These are phyloP conservation scores for Drosophila jambulina DNA, from an alignment of 1,140 invertebrate genomes.

Conservation along the genomic window DNA sequence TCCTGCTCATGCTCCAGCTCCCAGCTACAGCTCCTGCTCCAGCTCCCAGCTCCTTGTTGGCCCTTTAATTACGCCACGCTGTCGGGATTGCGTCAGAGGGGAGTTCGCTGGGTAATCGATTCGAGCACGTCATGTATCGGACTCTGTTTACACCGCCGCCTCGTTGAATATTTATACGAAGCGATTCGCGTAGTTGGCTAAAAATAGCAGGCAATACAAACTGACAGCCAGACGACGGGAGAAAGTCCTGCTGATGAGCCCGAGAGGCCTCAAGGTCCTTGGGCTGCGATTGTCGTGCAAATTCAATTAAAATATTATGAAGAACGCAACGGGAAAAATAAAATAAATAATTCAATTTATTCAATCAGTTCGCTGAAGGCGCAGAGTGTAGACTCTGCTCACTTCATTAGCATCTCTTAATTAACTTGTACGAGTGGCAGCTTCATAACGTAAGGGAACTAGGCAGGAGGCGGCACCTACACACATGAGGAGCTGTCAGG, in stretches of 20 bases:
- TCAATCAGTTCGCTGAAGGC: background rate
- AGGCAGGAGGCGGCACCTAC: conserved; percentile 2
- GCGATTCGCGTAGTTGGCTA: conserved; percentile 60
- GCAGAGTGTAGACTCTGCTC: conserved; percentile 3
- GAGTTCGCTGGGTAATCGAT: conserved; percentile 45
- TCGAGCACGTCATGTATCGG: conserved; percentile 53
- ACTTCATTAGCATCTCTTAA: conserved; percentile 80
- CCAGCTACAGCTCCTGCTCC: background rate
- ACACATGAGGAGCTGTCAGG: conserved; percentile 44
- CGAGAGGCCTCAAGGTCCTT: conserved; percentile 32
- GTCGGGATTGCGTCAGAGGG: conserved; percentile 60
- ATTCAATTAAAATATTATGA: conserved; percentile 77
- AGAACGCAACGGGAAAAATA: conserved; percentile 17
- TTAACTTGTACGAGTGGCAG: conserved; percentile 60
- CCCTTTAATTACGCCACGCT: conserved; percentile 66
- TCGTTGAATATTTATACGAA: conserved; percentile 65
- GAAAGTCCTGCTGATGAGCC: conserved; percentile 30
- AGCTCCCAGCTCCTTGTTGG: conserved; percentile 29
- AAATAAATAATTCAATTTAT: conserved; percentile 18
- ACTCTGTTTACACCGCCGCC: conserved; percentile 61
- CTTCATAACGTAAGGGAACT: conserved; percentile 5
- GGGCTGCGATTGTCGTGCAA: conserved; percentile 71
- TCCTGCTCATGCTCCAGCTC: conserved; percentile 15
- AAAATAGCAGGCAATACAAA: conserved; percentile 58
- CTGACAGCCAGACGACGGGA: conserved; percentile 23